Percentiles rank a stretch among this genome's conserved stretches.
Conservation (phyloP, 2,888 invertebrate genomes). For the Malacosoma neustria region DNA sequence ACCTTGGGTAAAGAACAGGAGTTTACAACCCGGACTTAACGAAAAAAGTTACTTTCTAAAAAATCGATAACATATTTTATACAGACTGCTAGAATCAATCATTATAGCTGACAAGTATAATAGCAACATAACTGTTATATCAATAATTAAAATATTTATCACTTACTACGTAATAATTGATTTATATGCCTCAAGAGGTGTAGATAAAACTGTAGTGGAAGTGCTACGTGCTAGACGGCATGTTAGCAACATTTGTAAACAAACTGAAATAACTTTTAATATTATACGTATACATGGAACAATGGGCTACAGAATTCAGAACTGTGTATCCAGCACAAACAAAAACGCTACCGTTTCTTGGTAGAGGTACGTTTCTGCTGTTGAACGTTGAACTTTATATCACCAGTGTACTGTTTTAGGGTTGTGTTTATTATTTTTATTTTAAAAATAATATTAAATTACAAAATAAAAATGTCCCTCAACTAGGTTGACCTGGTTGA, state of each 20-base stretch:
- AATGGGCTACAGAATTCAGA: conserved; percentile 35
- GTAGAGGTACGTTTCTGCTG: conserved; percentile 27
- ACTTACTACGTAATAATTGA: background rate
- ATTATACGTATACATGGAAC: conserved; percentile 29
- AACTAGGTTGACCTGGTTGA: no score
- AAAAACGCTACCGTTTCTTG: conserved; percentile 56
- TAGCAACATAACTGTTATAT: no score
- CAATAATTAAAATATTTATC: background rate
- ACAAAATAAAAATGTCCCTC: no score
- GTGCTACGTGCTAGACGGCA: conserved; percentile 41
- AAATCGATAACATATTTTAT: no score
- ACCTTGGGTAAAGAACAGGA: no score
- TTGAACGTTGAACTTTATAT: conserved; percentile 20
- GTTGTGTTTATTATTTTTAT: no score
- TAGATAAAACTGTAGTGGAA: conserved; percentile 10
- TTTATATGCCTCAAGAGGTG: conserved; percentile 1
- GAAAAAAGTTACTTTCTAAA: no score
- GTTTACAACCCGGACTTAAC: no score
- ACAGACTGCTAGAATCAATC: no score
- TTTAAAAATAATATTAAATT: no score
- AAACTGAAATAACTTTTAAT: conserved; percentile 12
- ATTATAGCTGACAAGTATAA: no score
- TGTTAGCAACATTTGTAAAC: conserved; percentile 26
- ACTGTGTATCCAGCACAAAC: conserved; percentile 25
- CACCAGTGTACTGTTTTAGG: background rate